A percentile compares a stretch with the other conserved stretches of the same genome.
These are phyloP conservation scores for Enteromius anoplus DNA, from an alignment of 2,797 vertebrate species.

Conservation along the genomic window DNA sequence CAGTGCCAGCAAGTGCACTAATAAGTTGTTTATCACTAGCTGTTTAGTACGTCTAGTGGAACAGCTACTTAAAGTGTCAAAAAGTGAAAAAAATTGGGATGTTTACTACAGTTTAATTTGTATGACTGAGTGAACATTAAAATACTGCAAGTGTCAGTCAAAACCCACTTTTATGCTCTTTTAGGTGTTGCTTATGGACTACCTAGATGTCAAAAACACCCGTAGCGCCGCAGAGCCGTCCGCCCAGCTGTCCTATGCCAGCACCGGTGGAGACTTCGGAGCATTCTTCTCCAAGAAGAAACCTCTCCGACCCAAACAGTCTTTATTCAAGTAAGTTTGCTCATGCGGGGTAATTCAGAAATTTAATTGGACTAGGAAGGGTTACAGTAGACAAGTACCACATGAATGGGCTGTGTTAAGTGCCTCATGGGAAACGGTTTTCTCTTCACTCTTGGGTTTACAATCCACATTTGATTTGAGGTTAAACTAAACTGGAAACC, in stretches of 20 bases:
- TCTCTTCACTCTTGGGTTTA: neutral
- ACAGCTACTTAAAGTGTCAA: constrained; percentile 5
- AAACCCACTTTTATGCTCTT: constrained; percentile 5
- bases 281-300: constrained; percentile 97
- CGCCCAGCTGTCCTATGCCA: constrained; percentile 91
- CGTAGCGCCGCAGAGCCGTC: constrained; percentile 89
- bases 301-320: constrained; percentile 90
- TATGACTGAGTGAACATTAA: neutral
- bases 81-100: neutral
- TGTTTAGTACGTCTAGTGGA: neutral
- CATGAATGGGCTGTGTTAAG: neutral
- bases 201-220: constrained; percentile 98
- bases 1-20: neutral
- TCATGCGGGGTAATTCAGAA: neutral
- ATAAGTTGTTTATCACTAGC: constrained; percentile 12
- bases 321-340: constrained; percentile 91
- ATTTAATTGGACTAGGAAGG: neutral
- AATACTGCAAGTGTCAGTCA: constrained; percentile 1
- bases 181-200: constrained; percentile 94
- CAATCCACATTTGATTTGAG: neutral
- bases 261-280: constrained; percentile 92
- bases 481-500: neutral
- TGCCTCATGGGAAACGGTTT: neutral
- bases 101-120: neutral
- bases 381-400: neutral